Percentiles rank a stretch among this genome's conserved stretches.
phyloP scores from a whole-genome alignment of 2,113 vertebrate species.

The Ageneiosus marmoratus region DNA sequence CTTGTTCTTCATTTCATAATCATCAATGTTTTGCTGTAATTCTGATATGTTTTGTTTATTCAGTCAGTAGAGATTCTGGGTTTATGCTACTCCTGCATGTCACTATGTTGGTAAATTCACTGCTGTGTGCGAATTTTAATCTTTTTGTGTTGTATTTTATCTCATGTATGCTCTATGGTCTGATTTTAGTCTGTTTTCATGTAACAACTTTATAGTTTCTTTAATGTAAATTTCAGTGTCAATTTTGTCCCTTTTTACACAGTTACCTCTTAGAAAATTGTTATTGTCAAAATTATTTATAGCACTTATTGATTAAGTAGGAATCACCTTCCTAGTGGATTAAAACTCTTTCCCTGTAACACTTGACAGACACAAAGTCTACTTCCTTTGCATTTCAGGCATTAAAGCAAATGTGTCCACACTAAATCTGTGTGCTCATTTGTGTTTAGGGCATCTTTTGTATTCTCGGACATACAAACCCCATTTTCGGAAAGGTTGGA shows the following conservation, averaged over 20 bases:
- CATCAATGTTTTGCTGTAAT: slow-evolving; percentile 20
- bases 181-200: slow-evolving; percentile 25
- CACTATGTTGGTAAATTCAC: slow-evolving; percentile 3
- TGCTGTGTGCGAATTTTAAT: neutral
- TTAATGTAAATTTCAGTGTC: slow-evolving; percentile 13
- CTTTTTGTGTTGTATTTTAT: slow-evolving; percentile 11
- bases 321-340: neutral
- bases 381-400: slow-evolving; percentile 26
- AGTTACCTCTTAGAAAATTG: neutral
- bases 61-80: neutral
- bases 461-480: neutral
- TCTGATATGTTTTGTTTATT: neutral
- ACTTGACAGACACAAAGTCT: neutral
- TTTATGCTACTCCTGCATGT: slow-evolving; percentile 28
- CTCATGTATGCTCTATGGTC: neutral
- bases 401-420: slow-evolving; percentile 29
- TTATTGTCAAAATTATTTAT: slow-evolving; percentile 28
- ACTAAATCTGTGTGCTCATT: neutral
- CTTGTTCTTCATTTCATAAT: neutral
- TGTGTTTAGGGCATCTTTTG: neutral
- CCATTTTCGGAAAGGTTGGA: too few relatives aligned
- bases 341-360: neutral
- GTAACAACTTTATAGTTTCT: slow-evolving; percentile 4
- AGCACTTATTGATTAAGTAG: slow-evolving; percentile 15
- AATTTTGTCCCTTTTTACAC: neutral